Base-by-base conservation (phyloP, 2,797 vertebrate species). In the Periparus ater region DNA sequence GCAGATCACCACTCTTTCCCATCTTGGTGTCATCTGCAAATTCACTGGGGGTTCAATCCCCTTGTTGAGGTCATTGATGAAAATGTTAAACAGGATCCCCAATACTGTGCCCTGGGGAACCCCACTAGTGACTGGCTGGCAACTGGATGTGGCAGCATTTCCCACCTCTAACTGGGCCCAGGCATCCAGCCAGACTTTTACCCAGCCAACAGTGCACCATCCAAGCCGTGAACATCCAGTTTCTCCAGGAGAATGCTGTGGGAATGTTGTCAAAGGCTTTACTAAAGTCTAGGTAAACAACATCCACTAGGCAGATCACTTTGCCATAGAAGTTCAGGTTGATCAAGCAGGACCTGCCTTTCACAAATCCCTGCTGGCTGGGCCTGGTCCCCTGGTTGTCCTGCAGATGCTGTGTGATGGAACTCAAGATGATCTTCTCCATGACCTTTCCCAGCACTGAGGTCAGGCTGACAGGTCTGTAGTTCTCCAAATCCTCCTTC, bases 391-490 rank as follows among this genome's bases (percentile, higher is more conserved):
- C 25, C 47, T 32, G 22, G 57, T 14, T 45, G 9, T 53, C 27
- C 40, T 38, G 57, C 27, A 22, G 0, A 0, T 18, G n/a, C 27
- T 10, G 1, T 3, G 1, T 23, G 32, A n/a, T 30, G 47, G 34
- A 32, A 61, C 15, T 23, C 18, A 30, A 7, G 19, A 17, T 21
- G 9, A 60, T 34, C 29, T 23, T 45, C 29, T 38, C 45, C 20
- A 10, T 34, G 21, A 45, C 45, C 14, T 66, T 45, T 16, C 9
- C 5, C 21, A 29, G 25, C 0, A 1, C 47, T 12, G 1, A 74
- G 38, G 29, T 51, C 58, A 63, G 36, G 6, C 44, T 72, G 50
- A 45, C 45, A 73, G 29, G 8, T 6, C 60, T 53, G 17, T 44
- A 45, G 29, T 18, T 38, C 51, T 55, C 38, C n/a, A 21, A 18